Percentiles rank a stretch among this genome's conserved stretches.
phyloP scores from a whole-genome alignment of 1,140 invertebrate genomes.

The Nebria ingens region DNA sequence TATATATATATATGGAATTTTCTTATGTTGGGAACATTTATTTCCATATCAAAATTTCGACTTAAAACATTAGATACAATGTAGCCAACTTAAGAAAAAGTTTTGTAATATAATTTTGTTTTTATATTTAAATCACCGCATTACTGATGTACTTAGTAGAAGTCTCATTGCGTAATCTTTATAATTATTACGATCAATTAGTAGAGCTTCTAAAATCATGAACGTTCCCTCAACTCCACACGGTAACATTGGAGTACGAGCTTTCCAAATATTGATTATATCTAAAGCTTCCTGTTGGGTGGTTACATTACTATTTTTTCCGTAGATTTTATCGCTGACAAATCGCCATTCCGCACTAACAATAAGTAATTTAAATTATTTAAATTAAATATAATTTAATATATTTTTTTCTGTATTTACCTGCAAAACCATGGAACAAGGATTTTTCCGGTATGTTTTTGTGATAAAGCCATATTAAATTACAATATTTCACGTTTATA shows the following conservation, averaged over 20 bases:
- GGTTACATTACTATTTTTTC: conserved; percentile 31
- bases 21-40: too few relatives aligned
- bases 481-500: too few relatives aligned
- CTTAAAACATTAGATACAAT: conserved; percentile 1
- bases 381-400: conserved; percentile 1
- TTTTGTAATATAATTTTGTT: too few relatives aligned
- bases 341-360: conserved; percentile 42
- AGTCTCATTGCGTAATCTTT: conserved; percentile 17
- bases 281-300: conserved; percentile 38
- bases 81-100: too few relatives aligned
- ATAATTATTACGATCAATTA: conserved; percentile 15
- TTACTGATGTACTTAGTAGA: conserved; percentile 22
- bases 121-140: too few relatives aligned
- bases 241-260: conserved; percentile 49
- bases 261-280: conserved; percentile 48
- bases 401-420: conserved; percentile 16
- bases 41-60: too few relatives aligned
- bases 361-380: conserved; percentile 11
- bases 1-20: too few relatives aligned
- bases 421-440: conserved; percentile 28
- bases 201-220: conserved; percentile 44
- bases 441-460: conserved; percentile 25
- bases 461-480: conserved; percentile 30
- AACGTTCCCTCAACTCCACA: conserved; percentile 56
- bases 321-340: conserved; percentile 44